Evolutionary conservation across 1,140 invertebrate genomes (phyloP).

Genomic region (Zaprionus taronus): DNA sequence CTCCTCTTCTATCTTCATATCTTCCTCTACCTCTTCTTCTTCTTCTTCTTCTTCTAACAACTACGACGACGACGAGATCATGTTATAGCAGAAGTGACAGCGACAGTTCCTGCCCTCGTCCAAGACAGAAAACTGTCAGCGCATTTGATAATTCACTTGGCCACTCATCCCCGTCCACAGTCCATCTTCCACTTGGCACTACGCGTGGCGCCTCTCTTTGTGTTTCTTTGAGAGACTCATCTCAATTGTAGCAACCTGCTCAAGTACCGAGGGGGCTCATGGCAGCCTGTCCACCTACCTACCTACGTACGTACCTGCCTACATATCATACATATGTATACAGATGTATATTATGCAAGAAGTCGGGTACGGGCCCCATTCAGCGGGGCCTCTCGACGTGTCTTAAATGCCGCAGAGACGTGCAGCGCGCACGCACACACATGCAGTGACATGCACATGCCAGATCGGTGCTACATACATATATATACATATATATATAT

Average conservation of each 20-base stretch:
- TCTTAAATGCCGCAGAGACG: slow-evolving; percentile 61
- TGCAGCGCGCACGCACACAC: slow-evolving; percentile 36
- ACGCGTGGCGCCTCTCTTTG: slow-evolving; percentile 63
- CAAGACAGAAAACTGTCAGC: slow-evolving; percentile 69
- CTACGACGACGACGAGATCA: not conserved
- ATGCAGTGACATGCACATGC: slow-evolving; percentile 24
- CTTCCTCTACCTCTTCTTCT: not conserved
- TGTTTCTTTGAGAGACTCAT: slow-evolving; percentile 39
- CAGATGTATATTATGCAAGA: slow-evolving; percentile 63
- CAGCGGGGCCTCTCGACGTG: slow-evolving; percentile 59
- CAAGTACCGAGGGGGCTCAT: slow-evolving; percentile 49
- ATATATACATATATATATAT: slow-evolving; percentile 37
- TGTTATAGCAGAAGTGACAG: slow-evolving; percentile 30
- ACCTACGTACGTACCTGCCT: not conserved
- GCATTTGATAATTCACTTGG: slow-evolving; percentile 73
- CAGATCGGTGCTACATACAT: slow-evolving; percentile 11
- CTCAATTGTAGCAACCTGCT: slow-evolving; percentile 72
- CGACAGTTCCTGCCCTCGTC: slow-evolving; percentile 58
- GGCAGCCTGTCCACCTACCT: slow-evolving; percentile 6
- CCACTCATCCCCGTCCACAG: slow-evolving; percentile 14
- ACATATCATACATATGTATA: not conserved
- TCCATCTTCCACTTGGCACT: slow-evolving; percentile 4
- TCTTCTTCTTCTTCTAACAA: not conserved
- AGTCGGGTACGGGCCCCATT: slow-evolving; percentile 56
- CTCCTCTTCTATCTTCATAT: slow-evolving; percentile 23